Base-by-base conservation (phyloP, 2,113 vertebrate genomes). In the Cyrtonyx montezumae region DNA sequence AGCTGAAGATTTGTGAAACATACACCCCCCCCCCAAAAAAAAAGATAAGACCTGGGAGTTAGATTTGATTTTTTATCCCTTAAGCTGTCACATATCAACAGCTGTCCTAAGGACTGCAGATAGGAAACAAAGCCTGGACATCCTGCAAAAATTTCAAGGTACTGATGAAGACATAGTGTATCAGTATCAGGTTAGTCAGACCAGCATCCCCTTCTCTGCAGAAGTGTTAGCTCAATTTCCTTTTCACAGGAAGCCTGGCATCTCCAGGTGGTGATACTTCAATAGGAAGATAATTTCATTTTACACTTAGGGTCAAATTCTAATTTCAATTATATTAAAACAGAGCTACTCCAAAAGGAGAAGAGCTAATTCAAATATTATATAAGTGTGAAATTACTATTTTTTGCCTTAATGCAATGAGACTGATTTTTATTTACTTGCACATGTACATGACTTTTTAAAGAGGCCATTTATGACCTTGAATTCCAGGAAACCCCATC, bases 111-210 rank as follows among this genome's bases (percentile, higher is more conserved):
- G 34, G n/a, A 79, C 36, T 82, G 37, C 37, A 55, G 58, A 76
- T 8, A 75, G 28, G 40, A 86, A 85, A 71, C 43, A 93, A 93
- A 88, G 62, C 20, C 62, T 65, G 53, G 51, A 93, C 88, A 84
- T 34, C 67, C 85, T 86, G 61, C 68, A 77, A 61, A 69, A 23
- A 37, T 80, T 80, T 86, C 73, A 61, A 80, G 42, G 43, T 65
- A 77, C 13, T 43, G 34, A 1, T 76, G 48, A 87, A 93, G 68
- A 49, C 68, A 6, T 73, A 73, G 22, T 58, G 42, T 48, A 68
- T 61, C 32, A 25, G 58, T 75, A 48, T 11, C 75, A 37, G 42
- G 46, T 87, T 70, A 73, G 30, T 30, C 62, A 77, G 45, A 76
- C 2, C 14, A 55, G 37, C 49, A 67, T 70, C 67, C n/a, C 55